Evolutionary conservation across 2,888 invertebrate genomes (phyloP), one percentile per base, ranked within the genome.

Genomic region (Xylophagus ater): DNA sequence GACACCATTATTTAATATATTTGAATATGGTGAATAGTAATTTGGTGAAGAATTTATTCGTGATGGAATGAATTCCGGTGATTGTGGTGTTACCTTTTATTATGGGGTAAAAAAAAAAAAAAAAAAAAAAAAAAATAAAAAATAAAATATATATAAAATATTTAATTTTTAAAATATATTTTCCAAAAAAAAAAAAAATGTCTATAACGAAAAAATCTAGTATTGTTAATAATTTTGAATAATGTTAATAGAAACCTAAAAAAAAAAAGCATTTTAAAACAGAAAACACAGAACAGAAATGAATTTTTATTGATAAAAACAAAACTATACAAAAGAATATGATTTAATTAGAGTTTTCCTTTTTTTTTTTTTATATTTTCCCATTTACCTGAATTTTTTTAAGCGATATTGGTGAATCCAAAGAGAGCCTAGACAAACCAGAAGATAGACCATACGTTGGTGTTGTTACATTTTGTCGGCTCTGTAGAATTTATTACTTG

Each of bases 31-130:
- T 51, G 62, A 51, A 48, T 63, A 64, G 47, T 60, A 64, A 48
- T 57, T 64, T 41, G 62, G 58, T 43, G 62, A 59, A 47, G 62
- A 57, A 48, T 53, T 62, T 48, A 64, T 52, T 53, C 62, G 59
- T 45, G 62, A 61, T 54, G 71, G 68, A 59, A 70, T 67, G 62
- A 70, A 71, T 60, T 71, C 71, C 41, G 70, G 66, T 47, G 69
- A 67, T 53, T 69, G 69, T 41, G 65, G 63, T 34, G 66, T 63
- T 53, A 71, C 69, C 65, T 72, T n/a, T n/a, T n/a, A n/a, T n/a
- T n/a, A n/a, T n/a, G n/a, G n/a, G n/a, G n/a, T n/a, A n/a, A n/a
- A 34, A 34, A 13, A 18, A 6, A 35, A 35, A 13, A 14, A 13
- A 35, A 26, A 15, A 21, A 28, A 36, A n/a, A 36, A 14, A 14